Evolutionary conservation across 2,797 vertebrate species (phyloP).

Genomic region (Ceryle rudis): DNA sequence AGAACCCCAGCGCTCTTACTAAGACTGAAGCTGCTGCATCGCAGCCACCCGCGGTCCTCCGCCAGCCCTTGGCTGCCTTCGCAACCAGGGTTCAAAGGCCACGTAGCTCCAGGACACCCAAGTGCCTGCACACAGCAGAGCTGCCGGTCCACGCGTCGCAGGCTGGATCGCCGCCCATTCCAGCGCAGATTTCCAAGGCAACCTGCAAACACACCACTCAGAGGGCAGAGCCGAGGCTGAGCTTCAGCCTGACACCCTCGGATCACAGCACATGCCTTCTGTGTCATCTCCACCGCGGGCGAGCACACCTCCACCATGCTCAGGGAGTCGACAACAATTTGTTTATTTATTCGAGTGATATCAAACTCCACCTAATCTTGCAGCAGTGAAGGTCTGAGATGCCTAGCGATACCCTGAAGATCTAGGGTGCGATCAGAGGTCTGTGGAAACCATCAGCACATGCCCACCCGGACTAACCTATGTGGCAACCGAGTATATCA

Average conservation of each 20-base stretch:
- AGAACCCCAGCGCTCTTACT: rapidly evolving
- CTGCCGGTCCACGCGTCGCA: rapidly evolving
- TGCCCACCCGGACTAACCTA: rapidly evolving
- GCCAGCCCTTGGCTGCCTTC: neutral
- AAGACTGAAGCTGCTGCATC: neutral
- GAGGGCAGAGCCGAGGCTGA: neutral
- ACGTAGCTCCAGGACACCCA: neutral
- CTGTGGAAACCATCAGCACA: rapidly evolving
- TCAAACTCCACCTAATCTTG: neutral
- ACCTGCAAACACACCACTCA: neutral
- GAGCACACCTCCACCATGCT: neutral
- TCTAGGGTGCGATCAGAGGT: neutral
- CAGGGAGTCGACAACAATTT: rapidly evolving
- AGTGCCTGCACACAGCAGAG: neutral
- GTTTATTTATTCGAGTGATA: neutral
- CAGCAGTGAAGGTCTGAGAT: neutral
- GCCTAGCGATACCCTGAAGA: neutral
- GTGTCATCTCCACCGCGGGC: neutral
- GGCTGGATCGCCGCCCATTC: neutral
- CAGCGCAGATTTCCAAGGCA: neutral
- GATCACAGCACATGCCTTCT: rapidly evolving
- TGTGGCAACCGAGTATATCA: rapidly evolving
- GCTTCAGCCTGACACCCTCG: neutral
- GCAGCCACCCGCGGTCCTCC: neutral
- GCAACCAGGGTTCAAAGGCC: neutral